Conservation (phyloP, 2,888 invertebrate species). For the Abrostola tripartita region DNA sequence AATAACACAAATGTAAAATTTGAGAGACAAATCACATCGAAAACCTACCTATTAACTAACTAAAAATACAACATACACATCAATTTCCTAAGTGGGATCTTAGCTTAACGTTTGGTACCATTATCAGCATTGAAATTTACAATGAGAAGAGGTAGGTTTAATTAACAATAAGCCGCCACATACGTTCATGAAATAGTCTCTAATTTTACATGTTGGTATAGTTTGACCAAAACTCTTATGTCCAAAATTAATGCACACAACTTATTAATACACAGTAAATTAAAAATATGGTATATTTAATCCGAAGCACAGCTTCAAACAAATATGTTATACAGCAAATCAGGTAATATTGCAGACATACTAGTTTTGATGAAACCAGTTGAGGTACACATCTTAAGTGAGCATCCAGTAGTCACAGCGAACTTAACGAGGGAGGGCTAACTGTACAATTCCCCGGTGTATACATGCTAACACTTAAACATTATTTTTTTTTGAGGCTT, state of each 20-base stretch:
- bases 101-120: conserved; percentile 86
- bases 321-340: conserved; percentile 65
- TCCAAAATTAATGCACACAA: conserved; percentile 71
- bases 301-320: conserved; percentile 82
- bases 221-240: conserved; percentile 83
- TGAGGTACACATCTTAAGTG: conserved; percentile 80
- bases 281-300: conserved; percentile 70
- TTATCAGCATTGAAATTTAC: conserved; percentile 86
- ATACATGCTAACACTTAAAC: conserved; percentile 88
- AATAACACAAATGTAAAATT: conserved; percentile 88
- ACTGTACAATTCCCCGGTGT: conserved; percentile 88
- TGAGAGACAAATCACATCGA: conserved; percentile 88
- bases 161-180: conserved; percentile 81
- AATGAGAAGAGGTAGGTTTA: conserved; percentile 87
- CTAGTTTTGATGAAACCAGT: conserved; percentile 83
- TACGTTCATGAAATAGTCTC: conserved; percentile 81
- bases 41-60: conserved; percentile 88
- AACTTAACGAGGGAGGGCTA: conserved; percentile 88
- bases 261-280: conserved; percentile 68
- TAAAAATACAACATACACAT: conserved; percentile 88
- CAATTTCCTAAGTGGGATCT: conserved; percentile 81
- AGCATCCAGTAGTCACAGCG: conserved; percentile 87
- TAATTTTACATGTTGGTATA: conserved; percentile 84
- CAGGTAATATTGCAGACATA: conserved; percentile 74
- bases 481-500: conserved; percentile 85